These are phyloP conservation scores for Raphicerus campestris DNA, from an alignment of 2,113 vertebrate genomes.

Conservation along the genomic window DNA sequence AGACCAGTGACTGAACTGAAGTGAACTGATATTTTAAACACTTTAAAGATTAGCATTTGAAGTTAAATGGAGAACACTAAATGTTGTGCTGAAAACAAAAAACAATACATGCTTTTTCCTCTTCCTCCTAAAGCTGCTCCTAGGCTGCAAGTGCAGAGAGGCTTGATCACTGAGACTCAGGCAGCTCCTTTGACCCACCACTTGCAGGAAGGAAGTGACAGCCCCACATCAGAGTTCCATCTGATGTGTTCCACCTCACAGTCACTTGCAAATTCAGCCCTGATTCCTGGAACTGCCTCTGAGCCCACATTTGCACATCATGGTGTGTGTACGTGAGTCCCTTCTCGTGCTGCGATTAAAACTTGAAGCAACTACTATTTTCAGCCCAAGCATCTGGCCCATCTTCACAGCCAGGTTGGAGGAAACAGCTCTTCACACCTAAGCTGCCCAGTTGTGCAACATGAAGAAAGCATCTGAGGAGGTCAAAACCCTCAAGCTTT, in stretches of 20 bases:
- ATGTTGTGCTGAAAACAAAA: neutral
- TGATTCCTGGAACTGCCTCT: constrained; percentile 60
- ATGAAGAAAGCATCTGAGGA: neutral
- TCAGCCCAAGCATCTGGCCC: constrained; percentile 82
- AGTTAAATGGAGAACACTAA: neutral
- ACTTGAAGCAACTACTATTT: constrained; percentile 84
- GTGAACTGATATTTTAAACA: neutral
- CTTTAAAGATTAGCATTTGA: neutral
- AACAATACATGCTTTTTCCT: neutral
- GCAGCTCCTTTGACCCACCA: neutral
- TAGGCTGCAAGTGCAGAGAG: constrained; percentile 31
- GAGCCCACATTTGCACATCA: constrained; percentile 53
- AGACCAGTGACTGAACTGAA: neutral
- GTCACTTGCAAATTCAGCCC: constrained; percentile 59
- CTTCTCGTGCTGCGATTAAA: constrained; percentile 80
- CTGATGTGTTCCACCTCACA: constrained; percentile 54
- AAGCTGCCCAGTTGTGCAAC: constrained; percentile 22
- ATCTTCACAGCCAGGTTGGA: constrained; percentile 68
- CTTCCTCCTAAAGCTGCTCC: constrained; percentile 55
- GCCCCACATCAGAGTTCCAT: constrained; percentile 60
- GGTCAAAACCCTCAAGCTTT: constrained; percentile 35
- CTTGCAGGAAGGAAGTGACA: constrained; percentile 63
- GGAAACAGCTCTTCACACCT: constrained; percentile 50
- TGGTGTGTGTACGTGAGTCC: constrained; percentile 81
- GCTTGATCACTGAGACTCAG: neutral